A percentile compares a stretch with the other conserved stretches of the same genome.
Evolutionary conservation across 2,113 vertebrate genomes (phyloP).

Genomic region (Psophia crepitans): DNA sequence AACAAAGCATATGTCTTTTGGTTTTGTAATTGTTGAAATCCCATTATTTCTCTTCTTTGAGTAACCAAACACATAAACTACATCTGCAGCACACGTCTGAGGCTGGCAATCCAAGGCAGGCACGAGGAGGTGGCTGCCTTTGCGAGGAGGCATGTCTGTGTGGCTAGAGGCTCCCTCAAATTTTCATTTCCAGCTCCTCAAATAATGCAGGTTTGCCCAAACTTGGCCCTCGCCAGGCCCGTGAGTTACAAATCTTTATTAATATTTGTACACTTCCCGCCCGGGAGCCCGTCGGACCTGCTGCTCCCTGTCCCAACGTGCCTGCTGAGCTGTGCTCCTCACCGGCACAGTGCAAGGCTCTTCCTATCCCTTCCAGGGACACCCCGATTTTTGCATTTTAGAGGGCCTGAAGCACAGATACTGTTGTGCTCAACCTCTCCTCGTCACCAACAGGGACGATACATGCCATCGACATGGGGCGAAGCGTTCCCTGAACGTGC

Average conservation of each 20-base stretch:
- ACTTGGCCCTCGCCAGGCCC: fast-evolving
- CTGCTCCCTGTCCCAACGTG: background rate
- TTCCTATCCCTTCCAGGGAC: too few relatives aligned
- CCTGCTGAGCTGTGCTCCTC: background rate
- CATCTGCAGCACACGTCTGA: background rate
- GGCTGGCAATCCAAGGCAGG: background rate
- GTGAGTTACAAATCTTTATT: fast-evolving
- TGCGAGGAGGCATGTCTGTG: fast-evolving
- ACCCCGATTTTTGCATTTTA: too few relatives aligned
- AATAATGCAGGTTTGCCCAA: background rate
- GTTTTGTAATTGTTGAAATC: background rate
- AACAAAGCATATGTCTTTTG: background rate
- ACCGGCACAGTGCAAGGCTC: fast-evolving
- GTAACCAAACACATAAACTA: background rate
- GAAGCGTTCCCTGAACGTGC: background rate
- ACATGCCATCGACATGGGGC: fast-evolving
- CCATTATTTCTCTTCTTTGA: background rate
- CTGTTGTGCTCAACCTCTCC: background rate
- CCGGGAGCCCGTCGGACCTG: too few relatives aligned
- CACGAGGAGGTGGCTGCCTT: background rate
- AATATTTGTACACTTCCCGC: background rate
- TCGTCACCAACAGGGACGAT: background rate
- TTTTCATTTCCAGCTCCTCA: background rate
- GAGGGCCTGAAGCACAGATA: background rate
- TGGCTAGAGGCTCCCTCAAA: background rate